Evolutionary conservation across 2,113 vertebrate species (phyloP), one percentile per base, ranked within the genome.

Genomic region (Aix galericulata): DNA sequence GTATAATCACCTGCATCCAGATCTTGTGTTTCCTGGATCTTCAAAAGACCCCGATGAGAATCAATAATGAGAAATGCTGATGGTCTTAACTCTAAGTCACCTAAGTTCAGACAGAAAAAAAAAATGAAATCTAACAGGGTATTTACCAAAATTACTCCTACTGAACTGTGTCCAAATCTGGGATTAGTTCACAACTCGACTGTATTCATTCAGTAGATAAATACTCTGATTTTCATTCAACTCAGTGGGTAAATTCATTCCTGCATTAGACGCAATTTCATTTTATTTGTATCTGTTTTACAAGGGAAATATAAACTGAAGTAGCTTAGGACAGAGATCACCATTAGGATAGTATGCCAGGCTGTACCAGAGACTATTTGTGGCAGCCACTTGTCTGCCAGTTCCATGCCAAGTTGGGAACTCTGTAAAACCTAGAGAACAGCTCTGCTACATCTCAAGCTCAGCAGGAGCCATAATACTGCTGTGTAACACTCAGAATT

Each of bases 1-100:
- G 95, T 98, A 93, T 99, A 99, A 75, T 99, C 98, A 44, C 99
- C 99, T 74, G 99, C 98, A 95, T 99, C 98, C 20, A 97, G 82
- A 29, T 98, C 98, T 94, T 98, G 98, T 7, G 99, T 98, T 92
- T 98, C 98, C 90, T 97, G 98, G 90, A 99, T 99, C 93, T 98
- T 99, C 95, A 99, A 66, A 40, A 98, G 97, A 34, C 99, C 99
- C 60, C 81, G 91, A 27, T 96, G 74, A 26, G 89, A 27, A 88
- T 99, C 98, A 91, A 98, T 98, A 29, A 94, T 93, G 36, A 99
- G 93, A 88, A 98, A 98, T 32, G 98, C 36, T 7, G 99, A 99
- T 25, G 98, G 93, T 52, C 96, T 98, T 91, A 99, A 93, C 94
- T 98, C 98, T 59, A 98, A 95, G 85, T 99, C 98, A 89, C 98